phyloP scores from a whole-genome alignment of 1,140 invertebrate species.

The Hermetia illucens region DNA sequence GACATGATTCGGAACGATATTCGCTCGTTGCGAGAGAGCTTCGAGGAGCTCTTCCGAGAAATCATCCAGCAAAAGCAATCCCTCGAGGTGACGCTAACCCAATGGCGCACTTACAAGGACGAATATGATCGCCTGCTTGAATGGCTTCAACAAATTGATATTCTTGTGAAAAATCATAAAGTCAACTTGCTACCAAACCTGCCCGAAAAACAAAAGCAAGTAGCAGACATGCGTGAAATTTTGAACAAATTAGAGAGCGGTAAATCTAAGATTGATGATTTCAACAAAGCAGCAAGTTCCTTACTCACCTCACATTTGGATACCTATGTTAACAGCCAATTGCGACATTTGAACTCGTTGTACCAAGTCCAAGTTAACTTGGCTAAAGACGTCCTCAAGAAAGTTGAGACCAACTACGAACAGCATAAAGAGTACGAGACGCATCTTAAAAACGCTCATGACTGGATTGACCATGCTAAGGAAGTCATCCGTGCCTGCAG shows the following conservation, averaged over 20 bases:
- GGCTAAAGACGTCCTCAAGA: slow-evolving; percentile 84
- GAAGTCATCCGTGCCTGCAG: slow-evolving; percentile 68
- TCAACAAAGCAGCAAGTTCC: slow-evolving; percentile 61
- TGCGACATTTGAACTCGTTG: slow-evolving; percentile 77
- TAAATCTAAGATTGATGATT: slow-evolving; percentile 70
- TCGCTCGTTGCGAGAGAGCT: slow-evolving; percentile 65
- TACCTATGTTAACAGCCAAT: slow-evolving; percentile 80
- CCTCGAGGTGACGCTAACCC: slow-evolving; percentile 63
- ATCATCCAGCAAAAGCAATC: slow-evolving; percentile 73
- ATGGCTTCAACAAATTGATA: slow-evolving; percentile 88
- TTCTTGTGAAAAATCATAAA: slow-evolving; percentile 81
- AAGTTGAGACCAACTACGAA: slow-evolving; percentile 78
- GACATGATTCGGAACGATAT: slow-evolving; percentile 72
- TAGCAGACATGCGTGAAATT: slow-evolving; percentile 64
- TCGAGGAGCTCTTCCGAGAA: slow-evolving; percentile 72
- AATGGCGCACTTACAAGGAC: slow-evolving; percentile 83
- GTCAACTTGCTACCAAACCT: slow-evolving; percentile 66
- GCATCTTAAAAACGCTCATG: slow-evolving; percentile 61
- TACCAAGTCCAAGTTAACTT: slow-evolving; percentile 83
- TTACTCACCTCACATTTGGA: slow-evolving; percentile 74
- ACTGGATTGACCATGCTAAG: slow-evolving; percentile 80
- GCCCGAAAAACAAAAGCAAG: slow-evolving; percentile 73
- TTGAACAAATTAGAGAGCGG: slow-evolving; percentile 60
- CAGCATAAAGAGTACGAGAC: slow-evolving; percentile 76
- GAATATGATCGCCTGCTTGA: slow-evolving; percentile 82